Conservation (phyloP, 2,888 invertebrate species). For the Trachelus troglodyta region DNA sequence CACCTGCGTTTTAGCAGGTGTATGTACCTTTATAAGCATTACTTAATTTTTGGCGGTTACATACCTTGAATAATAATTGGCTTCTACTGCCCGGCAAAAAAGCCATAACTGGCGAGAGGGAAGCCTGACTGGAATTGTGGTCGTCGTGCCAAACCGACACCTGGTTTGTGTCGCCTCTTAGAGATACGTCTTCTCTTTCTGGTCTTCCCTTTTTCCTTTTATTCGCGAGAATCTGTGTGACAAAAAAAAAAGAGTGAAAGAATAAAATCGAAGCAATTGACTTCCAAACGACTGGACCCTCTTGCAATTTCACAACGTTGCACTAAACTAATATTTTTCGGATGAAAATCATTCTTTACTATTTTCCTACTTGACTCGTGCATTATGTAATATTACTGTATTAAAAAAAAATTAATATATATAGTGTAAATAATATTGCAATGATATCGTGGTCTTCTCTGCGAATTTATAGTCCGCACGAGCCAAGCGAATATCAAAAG, state of each 20-base stretch:
- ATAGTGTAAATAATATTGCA: background rate
- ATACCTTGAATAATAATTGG: constrained; percentile 46
- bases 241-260: background rate
- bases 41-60: constrained; percentile 51
- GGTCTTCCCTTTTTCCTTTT: background rate
- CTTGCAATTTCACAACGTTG: background rate
- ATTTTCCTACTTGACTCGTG: background rate
- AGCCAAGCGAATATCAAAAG: background rate
- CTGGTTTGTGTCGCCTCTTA: constrained; percentile 21
- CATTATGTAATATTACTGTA: background rate
- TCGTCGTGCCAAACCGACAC: constrained; percentile 21
- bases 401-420: background rate
- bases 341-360: background rate
- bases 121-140: constrained; percentile 7
- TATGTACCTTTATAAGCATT: constrained; percentile 43
- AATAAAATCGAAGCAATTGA: background rate
- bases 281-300: background rate
- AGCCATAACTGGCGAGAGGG: constrained; percentile 13
- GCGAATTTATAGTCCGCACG: background rate
- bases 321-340: background rate
- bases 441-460: background rate
- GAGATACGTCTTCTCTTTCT: background rate
- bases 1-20: constrained; percentile 53
- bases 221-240: background rate
- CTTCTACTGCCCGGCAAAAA: constrained; percentile 14